Evolutionary conservation across 92 coral and sea anemone species (phyloP).

Genomic region (Pocillopora grandis): DNA sequence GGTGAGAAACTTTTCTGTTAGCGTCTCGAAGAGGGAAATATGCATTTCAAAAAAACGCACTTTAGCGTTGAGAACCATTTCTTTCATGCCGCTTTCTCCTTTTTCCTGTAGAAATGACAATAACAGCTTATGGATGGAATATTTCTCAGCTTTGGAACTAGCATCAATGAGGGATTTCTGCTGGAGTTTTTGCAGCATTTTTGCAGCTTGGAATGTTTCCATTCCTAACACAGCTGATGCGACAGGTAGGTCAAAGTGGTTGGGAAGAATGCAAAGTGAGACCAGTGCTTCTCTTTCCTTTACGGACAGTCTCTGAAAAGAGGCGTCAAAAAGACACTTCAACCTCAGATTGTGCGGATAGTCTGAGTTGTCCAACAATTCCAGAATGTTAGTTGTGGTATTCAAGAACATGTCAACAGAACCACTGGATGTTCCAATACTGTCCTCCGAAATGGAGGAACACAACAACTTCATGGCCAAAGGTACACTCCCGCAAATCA

Average conservation of each 20-base stretch:
- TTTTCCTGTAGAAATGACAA: conserved; percentile 24
- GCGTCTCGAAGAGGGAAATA: conserved; percentile 14
- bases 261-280: conserved; percentile 27
- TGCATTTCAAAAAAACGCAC: conserved; percentile 9
- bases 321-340: conserved; percentile 28
- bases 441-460: conserved; percentile 12
- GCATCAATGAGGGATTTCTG: conserved; percentile 37
- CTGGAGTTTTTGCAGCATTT: conserved; percentile 4
- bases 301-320: conserved; percentile 26
- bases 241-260: neutral
- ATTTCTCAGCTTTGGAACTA: neutral
- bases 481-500: conserved; percentile 37
- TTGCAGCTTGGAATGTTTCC: neutral
- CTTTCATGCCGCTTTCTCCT: conserved; percentile 32
- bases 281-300: conserved; percentile 34
- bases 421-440: neutral
- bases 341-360: conserved; percentile 24
- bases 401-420: neutral
- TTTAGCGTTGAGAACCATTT: conserved; percentile 6
- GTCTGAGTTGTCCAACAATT: conserved; percentile 33
- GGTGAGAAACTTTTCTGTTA: conserved; percentile 17
- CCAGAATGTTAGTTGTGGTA: neutral
- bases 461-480: conserved; percentile 43
- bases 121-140: conserved; percentile 41
- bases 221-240: conserved; percentile 32